Base-by-base conservation (phyloP, 2,888 invertebrate genomes). In the Aromia moschata region DNA sequence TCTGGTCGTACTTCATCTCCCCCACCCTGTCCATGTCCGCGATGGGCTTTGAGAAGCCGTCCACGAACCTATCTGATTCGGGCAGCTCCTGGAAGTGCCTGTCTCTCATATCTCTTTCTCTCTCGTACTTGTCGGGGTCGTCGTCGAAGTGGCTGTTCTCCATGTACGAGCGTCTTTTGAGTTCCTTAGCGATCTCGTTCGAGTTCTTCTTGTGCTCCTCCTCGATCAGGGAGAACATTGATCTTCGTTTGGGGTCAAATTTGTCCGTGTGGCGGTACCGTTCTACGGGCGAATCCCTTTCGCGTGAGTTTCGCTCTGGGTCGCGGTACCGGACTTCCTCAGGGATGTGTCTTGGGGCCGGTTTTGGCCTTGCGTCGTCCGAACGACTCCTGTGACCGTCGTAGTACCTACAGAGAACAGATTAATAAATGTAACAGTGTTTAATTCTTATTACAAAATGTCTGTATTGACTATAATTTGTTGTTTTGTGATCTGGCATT, bases 171-270 rank as follows among this genome's bases (percentile, higher is more conserved):
- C 83, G 69, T 9, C 83, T 71, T 60, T 82, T 83, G 49, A 83
- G 72, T 64, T 83, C 83, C 60, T 81, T 81, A 0, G 83, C 83
- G 17, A 83, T 80, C 65, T 82, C 82, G 64, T 77, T 79, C 0
- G 81, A 83, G 63, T 79, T 81, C 46, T 79, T 75, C 56, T 79
- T 74, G 62, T 82, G 81, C 43, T 83, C 83, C 37, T 82, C 82
- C 70, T 82, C 82, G 20, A 81, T 76, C 31, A 81, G 70, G 58
- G 77, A 80, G 60, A 79, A 81, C 80, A 81, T 80, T 1, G 80
- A 79, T 62, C 82, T 69, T 17, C 81, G 65, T 65, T 81, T 81
- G 3, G 77, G 77, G 41, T 81, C 80, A 62, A 73, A 76, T 51
- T 78, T 79, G 25, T 77, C 77, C 3, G 64, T 65, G 56, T 68